Evolutionary conservation across 2,113 vertebrate species (phyloP).

Genomic region (Pleuronectes platessa): DNA sequence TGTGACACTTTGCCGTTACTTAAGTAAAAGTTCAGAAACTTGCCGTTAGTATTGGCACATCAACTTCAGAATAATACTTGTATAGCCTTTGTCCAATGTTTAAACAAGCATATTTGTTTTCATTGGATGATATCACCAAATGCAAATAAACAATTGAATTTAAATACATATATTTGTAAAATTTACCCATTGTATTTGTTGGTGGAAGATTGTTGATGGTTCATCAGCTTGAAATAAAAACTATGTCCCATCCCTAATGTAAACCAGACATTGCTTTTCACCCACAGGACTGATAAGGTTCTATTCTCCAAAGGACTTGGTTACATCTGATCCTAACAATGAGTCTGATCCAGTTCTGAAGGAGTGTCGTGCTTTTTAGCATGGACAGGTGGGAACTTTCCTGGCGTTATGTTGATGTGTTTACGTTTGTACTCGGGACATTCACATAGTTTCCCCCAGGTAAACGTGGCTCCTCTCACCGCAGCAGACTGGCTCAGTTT

Average conservation of each 20-base stretch:
- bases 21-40: neutral
- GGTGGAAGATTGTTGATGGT: neutral
- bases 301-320: constrained; percentile 6
- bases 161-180: neutral
- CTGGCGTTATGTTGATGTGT: constrained; percentile 8
- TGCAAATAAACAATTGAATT: neutral
- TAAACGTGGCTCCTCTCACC: neutral
- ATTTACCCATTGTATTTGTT: neutral
- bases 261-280: constrained; percentile 14
- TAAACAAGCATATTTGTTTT: neutral
- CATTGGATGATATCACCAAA: neutral
- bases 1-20: neutral
- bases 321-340: constrained; percentile 4
- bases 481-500: neutral
- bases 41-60: neutral
- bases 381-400: neutral
- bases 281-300: constrained; percentile 7
- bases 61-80: neutral
- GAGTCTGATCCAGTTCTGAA: constrained; percentile 24
- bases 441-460: constrained; percentile 1
- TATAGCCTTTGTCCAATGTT: neutral
- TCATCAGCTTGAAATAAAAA: neutral
- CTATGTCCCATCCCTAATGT: constrained; percentile 6
- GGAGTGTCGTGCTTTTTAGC: neutral
- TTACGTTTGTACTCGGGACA: neutral